These are phyloP conservation scores for Diaphora mendica DNA, from an alignment of 2,888 invertebrate genomes.

Conservation along the genomic window DNA sequence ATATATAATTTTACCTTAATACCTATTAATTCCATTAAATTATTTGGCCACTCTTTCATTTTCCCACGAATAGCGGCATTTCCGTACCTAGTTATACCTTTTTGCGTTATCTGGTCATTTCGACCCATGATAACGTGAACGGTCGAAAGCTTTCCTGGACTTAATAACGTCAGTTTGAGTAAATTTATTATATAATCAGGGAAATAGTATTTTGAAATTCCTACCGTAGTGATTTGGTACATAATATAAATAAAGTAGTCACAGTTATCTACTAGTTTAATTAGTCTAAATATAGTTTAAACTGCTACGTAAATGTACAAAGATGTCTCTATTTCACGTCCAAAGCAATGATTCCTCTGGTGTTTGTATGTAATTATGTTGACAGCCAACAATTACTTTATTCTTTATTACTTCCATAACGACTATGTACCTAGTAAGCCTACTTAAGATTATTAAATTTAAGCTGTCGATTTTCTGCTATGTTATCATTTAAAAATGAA, in stretches of 20 bases:
- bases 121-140: conserved; percentile 22
- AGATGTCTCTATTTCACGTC: conserved; percentile 25
- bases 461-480: background rate
- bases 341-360: conserved; percentile 31
- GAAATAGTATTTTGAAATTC: background rate
- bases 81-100: conserved; percentile 4
- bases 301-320: background rate
- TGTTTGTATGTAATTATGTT: conserved; percentile 23
- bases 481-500: conserved; percentile 1
- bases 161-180: background rate
- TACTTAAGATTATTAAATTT: conserved; percentile 13
- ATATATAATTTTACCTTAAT: conserved; percentile 39
- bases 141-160: conserved; percentile 20
- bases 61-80: conserved; percentile 25
- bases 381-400: conserved; percentile 42
- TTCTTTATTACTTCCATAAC: conserved; percentile 43
- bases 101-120: conserved; percentile 28
- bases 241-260: background rate
- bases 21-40: conserved; percentile 30
- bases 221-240: background rate
- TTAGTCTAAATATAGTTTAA: background rate
- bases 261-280: background rate
- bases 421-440: conserved; percentile 28
- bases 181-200: background rate
- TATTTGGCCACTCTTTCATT: conserved; percentile 24